Evolutionary conservation across 1,140 invertebrate species (phyloP), one percentile per base, ranked within the genome.

Genomic region (Chironomus tepperi): DNA sequence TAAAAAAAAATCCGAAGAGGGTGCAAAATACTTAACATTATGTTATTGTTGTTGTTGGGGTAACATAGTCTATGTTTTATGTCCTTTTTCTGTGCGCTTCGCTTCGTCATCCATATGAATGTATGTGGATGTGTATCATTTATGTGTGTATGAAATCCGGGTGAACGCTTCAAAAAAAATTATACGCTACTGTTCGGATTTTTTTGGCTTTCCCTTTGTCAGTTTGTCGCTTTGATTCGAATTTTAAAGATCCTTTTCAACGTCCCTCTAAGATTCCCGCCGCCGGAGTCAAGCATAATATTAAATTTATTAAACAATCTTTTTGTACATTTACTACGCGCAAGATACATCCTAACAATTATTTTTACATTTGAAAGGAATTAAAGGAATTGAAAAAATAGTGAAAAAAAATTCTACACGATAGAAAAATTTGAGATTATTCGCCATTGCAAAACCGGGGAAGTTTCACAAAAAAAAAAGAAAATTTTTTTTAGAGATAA

Each of bases 161-260:
- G 47, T n/a, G n/a, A 57, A 57, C 47, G 47, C 47, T 57, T 34
- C 24, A 34, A 34, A 34, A 10, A 15, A 57, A 57, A 57, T 57
- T 57, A 57, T 57, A 57, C 47, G 47, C 47, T 57, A 70, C 16
- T 70, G 65, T 21, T 70, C 19, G 65, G 65, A 70, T 70, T 70
- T 70, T 70, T 70, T 70, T n/a, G 16, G 9, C n/a, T 16, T 70
- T 70, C 19, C 65, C 65, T 70, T 70, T 70, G 16, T 70, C 65
- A 70, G 65, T 70, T 70, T 70, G 16, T 70, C 65, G 65, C 65
- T 70, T 70, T 70, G 65, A 70, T 70, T 70, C 65, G 65, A 70
- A 70, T 70, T 70, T 70, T 70, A 21, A 19, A 70, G 65, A 70
- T 70, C 65, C 18, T 70, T 70, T 70, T 70, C 19, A 21, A 21